Conservation (phyloP, 2,888 invertebrate species). For the Caenorhabditis imperialis region DNA sequence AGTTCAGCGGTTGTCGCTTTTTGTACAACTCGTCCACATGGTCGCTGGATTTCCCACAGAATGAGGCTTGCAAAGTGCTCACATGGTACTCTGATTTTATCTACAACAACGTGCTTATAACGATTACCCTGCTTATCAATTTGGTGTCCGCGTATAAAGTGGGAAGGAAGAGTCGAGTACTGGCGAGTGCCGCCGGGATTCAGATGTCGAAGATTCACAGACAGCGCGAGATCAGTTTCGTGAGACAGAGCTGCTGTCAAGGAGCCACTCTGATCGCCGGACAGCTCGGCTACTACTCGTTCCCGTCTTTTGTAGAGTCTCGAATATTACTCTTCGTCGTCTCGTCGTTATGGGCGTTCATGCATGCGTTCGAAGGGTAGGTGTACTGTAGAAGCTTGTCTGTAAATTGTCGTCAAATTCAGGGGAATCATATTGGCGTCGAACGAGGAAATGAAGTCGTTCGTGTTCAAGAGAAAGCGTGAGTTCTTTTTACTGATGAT, state of each 20-base stretch:
- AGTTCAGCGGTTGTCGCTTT: background rate
- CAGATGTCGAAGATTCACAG: background rate
- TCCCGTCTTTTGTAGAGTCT: too few species aligned
- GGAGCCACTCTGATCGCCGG: too few species aligned
- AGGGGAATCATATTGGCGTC: conserved; percentile 21
- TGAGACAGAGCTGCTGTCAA: too few species aligned
- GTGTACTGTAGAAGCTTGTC: too few species aligned
- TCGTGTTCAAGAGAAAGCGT: conserved; percentile 13
- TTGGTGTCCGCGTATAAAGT: conserved; percentile 11
- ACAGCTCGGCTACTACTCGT: too few species aligned
- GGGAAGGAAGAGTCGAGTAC: background rate
- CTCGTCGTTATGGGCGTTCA: too few species aligned
- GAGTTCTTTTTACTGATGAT: background rate
- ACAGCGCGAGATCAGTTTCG: conserved; percentile 13
- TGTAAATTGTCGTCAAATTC: background rate
- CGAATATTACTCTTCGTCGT: too few species aligned
- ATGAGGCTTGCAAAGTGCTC: background rate
- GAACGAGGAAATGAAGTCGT: conserved; percentile 18
- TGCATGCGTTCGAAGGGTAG: too few species aligned
- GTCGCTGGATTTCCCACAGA: conserved; percentile 4
- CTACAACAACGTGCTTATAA: background rate
- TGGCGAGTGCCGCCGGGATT: conserved; percentile 3
- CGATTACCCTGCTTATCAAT: background rate
- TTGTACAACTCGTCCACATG: background rate
- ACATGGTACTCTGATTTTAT: conserved; percentile 14